phyloP scores from a whole-genome alignment of 2,888 invertebrate genomes.

The Nipponacmea schrenckii region DNA sequence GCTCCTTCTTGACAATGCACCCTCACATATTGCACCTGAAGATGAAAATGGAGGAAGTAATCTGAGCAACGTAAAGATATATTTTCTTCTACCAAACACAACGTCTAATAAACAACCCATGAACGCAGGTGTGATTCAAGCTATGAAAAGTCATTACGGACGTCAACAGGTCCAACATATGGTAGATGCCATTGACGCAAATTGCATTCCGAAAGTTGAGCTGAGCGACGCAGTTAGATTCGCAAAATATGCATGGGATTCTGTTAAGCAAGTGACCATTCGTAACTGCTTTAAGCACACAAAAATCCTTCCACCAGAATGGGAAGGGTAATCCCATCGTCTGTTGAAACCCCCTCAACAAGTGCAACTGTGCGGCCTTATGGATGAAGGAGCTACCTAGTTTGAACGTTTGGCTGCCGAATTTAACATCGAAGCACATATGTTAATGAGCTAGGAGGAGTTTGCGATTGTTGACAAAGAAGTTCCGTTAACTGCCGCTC shows the following conservation, averaged over 20 bases:
- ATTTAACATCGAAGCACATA: slow-evolving; percentile 10
- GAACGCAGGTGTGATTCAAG: slow-evolving; percentile 26
- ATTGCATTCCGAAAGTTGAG: slow-evolving; percentile 5
- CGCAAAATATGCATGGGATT: slow-evolving; percentile 15
- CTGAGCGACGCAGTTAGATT: slow-evolving; percentile 16
- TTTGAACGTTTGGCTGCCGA: slow-evolving; percentile 12
- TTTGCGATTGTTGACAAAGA: slow-evolving; percentile 9
- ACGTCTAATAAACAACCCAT: slow-evolving; percentile 23
- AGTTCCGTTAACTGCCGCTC: background rate
- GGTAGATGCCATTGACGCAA: slow-evolving; percentile 12
- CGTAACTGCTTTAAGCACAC: slow-evolving; percentile 17
- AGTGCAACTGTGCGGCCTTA: no score
- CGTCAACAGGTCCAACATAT: slow-evolving; percentile 7
- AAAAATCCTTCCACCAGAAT: slow-evolving; percentile 11
- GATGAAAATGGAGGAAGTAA: no score
- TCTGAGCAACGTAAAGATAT: background rate
- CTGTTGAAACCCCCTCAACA: background rate
- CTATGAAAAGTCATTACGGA: slow-evolving; percentile 23
- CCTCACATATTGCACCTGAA: background rate
- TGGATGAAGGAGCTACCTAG: background rate
- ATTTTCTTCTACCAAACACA: slow-evolving; percentile 26
- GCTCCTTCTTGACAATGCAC: slow-evolving; percentile 27
- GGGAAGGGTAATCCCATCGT: background rate
- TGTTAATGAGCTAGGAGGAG: slow-evolving; percentile 11
- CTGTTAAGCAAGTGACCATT: slow-evolving; percentile 8